Percentiles rank a stretch among this genome's conserved stretches.
Evolutionary conservation across 2,888 invertebrate species (phyloP).

Genomic region (Diaphora mendica): DNA sequence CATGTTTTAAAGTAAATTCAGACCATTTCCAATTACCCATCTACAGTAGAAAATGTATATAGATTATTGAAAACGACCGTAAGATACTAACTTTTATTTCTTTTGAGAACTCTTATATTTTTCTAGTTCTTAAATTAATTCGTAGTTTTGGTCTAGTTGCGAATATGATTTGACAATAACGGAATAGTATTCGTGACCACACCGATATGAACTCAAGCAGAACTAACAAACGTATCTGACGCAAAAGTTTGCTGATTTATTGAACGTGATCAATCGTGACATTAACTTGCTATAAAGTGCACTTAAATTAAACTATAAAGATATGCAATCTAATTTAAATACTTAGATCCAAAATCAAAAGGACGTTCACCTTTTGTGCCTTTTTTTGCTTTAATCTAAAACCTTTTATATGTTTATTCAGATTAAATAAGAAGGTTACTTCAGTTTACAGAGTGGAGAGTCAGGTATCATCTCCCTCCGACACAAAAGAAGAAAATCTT

Average conservation of each 20-base stretch:
- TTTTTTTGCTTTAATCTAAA: no score
- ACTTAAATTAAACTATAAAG: neutral
- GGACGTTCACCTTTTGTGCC: neutral
- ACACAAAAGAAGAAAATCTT: no score
- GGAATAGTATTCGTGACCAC: conserved; percentile 32
- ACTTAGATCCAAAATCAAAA: neutral
- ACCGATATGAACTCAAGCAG: conserved; percentile 19
- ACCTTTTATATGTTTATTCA: no score
- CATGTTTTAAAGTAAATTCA: no score
- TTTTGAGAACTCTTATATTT: neutral
- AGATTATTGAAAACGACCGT: no score
- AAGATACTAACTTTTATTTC: neutral
- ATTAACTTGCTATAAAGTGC: neutral
- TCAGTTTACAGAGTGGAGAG: no score
- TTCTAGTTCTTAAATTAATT: conserved; percentile 6
- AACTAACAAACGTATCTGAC: conserved; percentile 20
- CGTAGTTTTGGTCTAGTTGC: neutral
- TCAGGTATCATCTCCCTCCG: no score
- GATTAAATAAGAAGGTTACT: no score
- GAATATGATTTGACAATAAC: conserved; percentile 28
- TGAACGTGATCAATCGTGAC: conserved; percentile 23
- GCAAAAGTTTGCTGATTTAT: conserved; percentile 35
- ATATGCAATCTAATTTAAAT: neutral
- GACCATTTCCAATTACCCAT: no score
- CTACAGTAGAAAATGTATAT: no score